Evolutionary conservation across 2,797 vertebrate species (phyloP).

Genomic region (Macropodus opercularis): DNA sequence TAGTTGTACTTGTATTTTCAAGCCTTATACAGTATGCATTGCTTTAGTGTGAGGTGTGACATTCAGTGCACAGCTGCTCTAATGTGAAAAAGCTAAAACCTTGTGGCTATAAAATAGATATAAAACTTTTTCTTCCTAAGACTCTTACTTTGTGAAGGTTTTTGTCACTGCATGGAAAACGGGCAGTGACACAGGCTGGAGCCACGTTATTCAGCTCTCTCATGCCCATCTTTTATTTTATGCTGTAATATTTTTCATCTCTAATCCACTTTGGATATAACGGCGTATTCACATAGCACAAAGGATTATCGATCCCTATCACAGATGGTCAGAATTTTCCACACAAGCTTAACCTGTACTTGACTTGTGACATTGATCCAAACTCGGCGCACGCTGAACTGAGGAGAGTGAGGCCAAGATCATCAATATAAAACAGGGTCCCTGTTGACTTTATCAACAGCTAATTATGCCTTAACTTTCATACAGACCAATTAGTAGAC

Average conservation of each 20-base stretch:
- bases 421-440: constrained; percentile 45
- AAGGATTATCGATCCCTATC: constrained; percentile 52
- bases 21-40: neutral
- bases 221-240: constrained; percentile 9
- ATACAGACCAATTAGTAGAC: constrained; percentile 39
- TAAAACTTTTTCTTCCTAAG: constrained; percentile 42
- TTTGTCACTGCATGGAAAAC: constrained; percentile 43
- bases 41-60: neutral
- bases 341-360: constrained; percentile 56
- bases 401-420: constrained; percentile 31
- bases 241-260: constrained; percentile 17
- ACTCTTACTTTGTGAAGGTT: constrained; percentile 10
- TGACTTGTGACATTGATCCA: constrained; percentile 63
- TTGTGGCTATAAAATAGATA: constrained; percentile 63
- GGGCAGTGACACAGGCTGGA: neutral
- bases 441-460: constrained; percentile 36
- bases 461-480: constrained; percentile 51
- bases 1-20: too few species aligned
- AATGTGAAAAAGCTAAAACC: neutral
- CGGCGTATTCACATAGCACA: constrained; percentile 27
- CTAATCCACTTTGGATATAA: constrained; percentile 46
- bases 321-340: constrained; percentile 33
- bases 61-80: neutral
- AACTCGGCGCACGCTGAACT: constrained; percentile 31
- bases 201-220: constrained; percentile 14